These are phyloP conservation scores for Pristionchus entomophagus DNA, from an alignment of 2,888 invertebrate genomes.

Conservation along the genomic window DNA sequence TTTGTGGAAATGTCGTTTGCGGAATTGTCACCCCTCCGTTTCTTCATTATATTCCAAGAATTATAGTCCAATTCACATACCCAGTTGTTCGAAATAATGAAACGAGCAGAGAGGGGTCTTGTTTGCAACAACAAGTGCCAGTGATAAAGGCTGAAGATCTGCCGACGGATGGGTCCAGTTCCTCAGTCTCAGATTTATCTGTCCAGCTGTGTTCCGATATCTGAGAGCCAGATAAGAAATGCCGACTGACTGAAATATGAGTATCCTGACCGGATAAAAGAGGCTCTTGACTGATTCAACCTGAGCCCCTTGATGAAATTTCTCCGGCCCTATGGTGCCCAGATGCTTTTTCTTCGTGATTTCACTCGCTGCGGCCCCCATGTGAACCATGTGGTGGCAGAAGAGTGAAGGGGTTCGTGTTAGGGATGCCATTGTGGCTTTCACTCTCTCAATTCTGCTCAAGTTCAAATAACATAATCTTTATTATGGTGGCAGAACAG, in stretches of 20 bases:
- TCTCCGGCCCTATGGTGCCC: neutral
- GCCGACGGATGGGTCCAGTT: too few relatives aligned
- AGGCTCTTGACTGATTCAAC: neutral
- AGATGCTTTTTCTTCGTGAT: neutral
- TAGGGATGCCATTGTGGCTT: neutral
- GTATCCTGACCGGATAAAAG: neutral
- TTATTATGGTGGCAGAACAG: too few relatives aligned
- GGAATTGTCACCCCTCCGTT: too few relatives aligned
- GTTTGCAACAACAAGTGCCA: too few relatives aligned
- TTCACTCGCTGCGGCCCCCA: neutral
- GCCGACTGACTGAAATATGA: neutral
- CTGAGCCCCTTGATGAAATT: too few relatives aligned
- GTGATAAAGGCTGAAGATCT: too few relatives aligned
- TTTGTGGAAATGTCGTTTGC: too few relatives aligned
- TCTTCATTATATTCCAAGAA: too few relatives aligned
- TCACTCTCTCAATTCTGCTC: neutral
- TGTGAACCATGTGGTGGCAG: constrained; percentile 1
- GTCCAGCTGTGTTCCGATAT: constrained; percentile 9
- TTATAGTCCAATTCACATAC: too few relatives aligned
- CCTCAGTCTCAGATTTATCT: too few relatives aligned
- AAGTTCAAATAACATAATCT: neutral
- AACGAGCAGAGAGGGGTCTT: too few relatives aligned
- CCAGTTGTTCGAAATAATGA: too few relatives aligned
- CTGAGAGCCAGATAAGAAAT: neutral
- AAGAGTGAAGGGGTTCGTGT: neutral